Conservation (phyloP, 2,888 invertebrate genomes). For the Caradrina clavipalpis region DNA sequence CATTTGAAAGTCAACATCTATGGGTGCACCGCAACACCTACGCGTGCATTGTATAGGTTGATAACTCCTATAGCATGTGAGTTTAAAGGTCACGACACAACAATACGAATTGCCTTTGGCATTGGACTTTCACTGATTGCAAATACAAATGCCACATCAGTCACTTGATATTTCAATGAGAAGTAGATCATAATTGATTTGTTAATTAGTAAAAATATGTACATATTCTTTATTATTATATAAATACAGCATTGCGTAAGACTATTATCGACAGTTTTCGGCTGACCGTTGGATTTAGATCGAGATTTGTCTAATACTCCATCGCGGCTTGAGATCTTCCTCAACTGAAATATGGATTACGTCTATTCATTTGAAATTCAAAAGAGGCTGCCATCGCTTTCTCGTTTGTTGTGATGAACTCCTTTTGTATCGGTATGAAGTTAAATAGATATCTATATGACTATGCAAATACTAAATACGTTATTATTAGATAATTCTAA, state of each 20-base stretch:
- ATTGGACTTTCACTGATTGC: constrained; percentile 46
- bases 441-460: constrained; percentile 37
- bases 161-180: constrained; percentile 42
- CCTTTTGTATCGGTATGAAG: constrained; percentile 59
- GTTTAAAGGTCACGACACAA: constrained; percentile 51
- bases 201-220: constrained; percentile 46
- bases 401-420: constrained; percentile 74
- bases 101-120: constrained; percentile 39
- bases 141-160: constrained; percentile 46
- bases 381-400: constrained; percentile 76
- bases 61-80: constrained; percentile 1
- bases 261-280: constrained; percentile 62
- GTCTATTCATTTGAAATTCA: constrained; percentile 82
- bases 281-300: constrained; percentile 64
- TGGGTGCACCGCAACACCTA: constrained; percentile 4
- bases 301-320: constrained; percentile 68
- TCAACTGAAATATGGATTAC: constrained; percentile 80
- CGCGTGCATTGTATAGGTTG: neutral
- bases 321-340: constrained; percentile 68
- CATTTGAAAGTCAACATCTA: constrained; percentile 24
- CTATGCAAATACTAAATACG: constrained; percentile 29
- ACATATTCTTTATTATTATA: constrained; percentile 23
- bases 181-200: constrained; percentile 32
- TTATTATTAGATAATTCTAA: constrained; percentile 14
- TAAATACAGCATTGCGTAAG: constrained; percentile 21